Evolutionary conservation across 1,140 invertebrate genomes (phyloP).

Genomic region (Bradynema listronoti): DNA sequence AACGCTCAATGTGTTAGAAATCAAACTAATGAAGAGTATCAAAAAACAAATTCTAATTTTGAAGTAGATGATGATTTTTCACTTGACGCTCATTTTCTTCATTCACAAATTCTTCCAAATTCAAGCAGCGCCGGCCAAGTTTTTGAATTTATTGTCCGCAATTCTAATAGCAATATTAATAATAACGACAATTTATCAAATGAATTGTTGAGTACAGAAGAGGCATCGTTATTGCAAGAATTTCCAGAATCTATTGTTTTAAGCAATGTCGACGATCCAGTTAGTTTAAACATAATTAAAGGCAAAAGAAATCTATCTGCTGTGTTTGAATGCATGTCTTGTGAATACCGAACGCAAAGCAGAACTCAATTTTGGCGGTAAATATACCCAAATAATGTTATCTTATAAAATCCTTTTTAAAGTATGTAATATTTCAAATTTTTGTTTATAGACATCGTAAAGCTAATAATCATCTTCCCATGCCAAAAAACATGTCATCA

Average conservation of each 20-base stretch:
- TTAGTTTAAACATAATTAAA: background rate
- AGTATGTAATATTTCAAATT: background rate
- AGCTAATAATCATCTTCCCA: background rate
- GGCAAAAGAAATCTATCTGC: background rate
- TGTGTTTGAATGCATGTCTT: background rate
- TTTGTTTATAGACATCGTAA: background rate
- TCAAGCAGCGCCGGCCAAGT: too few species aligned
- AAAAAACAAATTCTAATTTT: too few species aligned
- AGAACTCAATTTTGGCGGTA: conserved; percentile 1
- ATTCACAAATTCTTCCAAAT: too few species aligned
- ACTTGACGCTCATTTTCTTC: too few species aligned
- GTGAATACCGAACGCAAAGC: background rate
- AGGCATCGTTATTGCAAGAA: too few species aligned
- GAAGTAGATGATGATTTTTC: too few species aligned
- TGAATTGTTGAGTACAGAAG: too few species aligned
- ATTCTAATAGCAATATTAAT: background rate
- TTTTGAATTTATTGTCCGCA: background rate
- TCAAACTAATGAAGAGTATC: too few species aligned
- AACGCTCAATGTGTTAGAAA: too few species aligned
- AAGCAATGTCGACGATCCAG: background rate
- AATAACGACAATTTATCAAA: too few species aligned
- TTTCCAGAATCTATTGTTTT: too few species aligned
- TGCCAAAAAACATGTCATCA: background rate
- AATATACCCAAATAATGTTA: background rate
- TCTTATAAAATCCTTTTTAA: background rate